These are phyloP conservation scores for Drosophila birchii DNA, from an alignment of 2,888 invertebrate genomes.

Conservation along the genomic window DNA sequence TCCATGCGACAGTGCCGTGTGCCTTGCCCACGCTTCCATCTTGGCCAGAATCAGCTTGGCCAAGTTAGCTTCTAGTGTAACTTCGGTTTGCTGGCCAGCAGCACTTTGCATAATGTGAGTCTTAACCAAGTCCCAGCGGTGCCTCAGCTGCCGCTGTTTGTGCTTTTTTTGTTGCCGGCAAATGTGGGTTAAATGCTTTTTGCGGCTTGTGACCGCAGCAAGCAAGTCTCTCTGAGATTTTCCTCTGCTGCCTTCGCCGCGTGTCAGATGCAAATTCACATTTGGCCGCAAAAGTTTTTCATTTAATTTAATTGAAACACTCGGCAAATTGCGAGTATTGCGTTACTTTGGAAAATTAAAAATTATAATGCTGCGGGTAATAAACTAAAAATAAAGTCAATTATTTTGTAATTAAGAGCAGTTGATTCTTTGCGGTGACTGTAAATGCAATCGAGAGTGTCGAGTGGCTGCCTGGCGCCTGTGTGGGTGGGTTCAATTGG, in stretches of 20 bases:
- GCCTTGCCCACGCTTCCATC: constrained; percentile 37
- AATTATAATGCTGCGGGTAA: constrained; percentile 23
- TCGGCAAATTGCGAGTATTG: constrained; percentile 41
- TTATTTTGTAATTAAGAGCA: constrained; percentile 66
- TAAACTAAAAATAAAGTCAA: constrained; percentile 60
- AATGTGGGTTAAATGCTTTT: constrained; percentile 81
- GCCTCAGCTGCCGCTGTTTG: constrained; percentile 8
- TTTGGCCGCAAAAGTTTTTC: constrained; percentile 61
- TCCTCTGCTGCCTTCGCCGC: constrained; percentile 9
- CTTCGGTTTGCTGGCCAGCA: constrained; percentile 20
- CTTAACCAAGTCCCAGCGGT: constrained; percentile 50
- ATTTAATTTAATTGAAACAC: constrained; percentile 70
- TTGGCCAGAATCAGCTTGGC: constrained; percentile 28
- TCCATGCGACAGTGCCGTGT: constrained; percentile 16
- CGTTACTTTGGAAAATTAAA: constrained; percentile 23
- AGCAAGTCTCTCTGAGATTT: constrained; percentile 13
- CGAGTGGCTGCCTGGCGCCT: constrained; percentile 17
- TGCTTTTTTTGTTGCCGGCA: constrained; percentile 33
- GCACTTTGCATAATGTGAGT: constrained; percentile 61
- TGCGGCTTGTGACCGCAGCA: constrained; percentile 66
- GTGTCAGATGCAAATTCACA: constrained; percentile 67
- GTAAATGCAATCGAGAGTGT: constrained; percentile 33
- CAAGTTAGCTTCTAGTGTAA: constrained; percentile 24
- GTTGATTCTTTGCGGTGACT: constrained; percentile 36
- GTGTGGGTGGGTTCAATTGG: constrained; percentile 36